These are phyloP conservation scores for Agriotes lineatus DNA, from an alignment of 2,888 invertebrate species.

Conservation along the genomic window DNA sequence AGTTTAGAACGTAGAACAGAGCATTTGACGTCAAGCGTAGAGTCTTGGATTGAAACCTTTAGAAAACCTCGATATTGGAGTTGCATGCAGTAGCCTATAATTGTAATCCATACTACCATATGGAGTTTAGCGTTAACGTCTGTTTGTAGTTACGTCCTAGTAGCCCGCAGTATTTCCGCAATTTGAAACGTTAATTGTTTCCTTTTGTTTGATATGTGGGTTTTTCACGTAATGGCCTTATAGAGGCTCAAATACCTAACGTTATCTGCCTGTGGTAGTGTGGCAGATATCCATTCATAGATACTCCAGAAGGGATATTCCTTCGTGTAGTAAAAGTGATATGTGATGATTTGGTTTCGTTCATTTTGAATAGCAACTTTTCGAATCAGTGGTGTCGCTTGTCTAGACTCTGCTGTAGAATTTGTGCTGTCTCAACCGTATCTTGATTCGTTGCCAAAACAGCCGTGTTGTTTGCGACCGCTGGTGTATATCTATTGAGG, in stretches of 20 bases:
- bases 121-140: no score
- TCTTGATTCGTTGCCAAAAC: slow-evolving; percentile 22
- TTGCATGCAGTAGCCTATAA: no score
- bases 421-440: slow-evolving; percentile 21
- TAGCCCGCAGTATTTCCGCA: slow-evolving; percentile 13
- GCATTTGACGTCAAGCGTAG: no score
- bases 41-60: no score
- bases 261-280: slow-evolving; percentile 7
- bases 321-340: slow-evolving; percentile 45
- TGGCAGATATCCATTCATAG: slow-evolving; percentile 2
- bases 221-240: slow-evolving; percentile 3
- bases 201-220: slow-evolving; percentile 12
- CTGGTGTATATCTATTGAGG: neutral
- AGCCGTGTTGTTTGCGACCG: slow-evolving; percentile 29
- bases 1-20: no score
- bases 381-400: slow-evolving; percentile 34
- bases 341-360: slow-evolving; percentile 42
- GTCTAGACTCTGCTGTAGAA: slow-evolving; percentile 37
- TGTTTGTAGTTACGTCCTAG: slow-evolving; percentile 4
- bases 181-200: no score
- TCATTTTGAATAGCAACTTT: slow-evolving; percentile 43
- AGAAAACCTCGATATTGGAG: no score
- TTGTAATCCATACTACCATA: no score
- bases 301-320: slow-evolving; percentile 28
- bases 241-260: slow-evolving; percentile 14